These are phyloP conservation scores for Campylorhamphus procurvoides DNA, from an alignment of 2,113 vertebrate species.

Conservation along the genomic window DNA sequence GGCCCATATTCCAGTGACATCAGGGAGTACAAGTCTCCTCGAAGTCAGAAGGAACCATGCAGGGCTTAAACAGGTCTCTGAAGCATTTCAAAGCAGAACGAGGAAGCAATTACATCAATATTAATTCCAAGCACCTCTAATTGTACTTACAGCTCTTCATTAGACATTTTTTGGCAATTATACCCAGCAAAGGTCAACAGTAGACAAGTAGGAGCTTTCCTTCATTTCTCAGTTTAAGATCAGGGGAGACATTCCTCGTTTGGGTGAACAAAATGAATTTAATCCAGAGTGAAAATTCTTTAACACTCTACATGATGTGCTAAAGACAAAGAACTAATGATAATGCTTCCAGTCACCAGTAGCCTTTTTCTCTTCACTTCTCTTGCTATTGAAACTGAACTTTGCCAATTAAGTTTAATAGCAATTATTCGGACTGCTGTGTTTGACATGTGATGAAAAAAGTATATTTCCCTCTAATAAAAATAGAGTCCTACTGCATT, in stretches of 20 bases:
- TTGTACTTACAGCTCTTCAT: neutral
- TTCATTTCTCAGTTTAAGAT: neutral
- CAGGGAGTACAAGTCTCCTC: neutral
- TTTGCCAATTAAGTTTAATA: slow-evolving; percentile 27
- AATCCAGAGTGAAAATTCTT: neutral
- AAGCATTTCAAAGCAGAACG: neutral
- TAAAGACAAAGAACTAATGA: neutral
- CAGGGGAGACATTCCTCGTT: neutral
- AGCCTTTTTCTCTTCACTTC: neutral
- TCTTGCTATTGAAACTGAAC: neutral
- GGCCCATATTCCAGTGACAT: fast-evolving
- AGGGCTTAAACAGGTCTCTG: neutral
- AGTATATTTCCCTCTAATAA: slow-evolving; percentile 53
- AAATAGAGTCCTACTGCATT: slow-evolving; percentile 61
- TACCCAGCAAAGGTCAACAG: neutral
- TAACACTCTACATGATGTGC: neutral
- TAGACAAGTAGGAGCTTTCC: neutral
- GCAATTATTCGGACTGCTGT: slow-evolving; percentile 11
- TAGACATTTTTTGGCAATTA: neutral
- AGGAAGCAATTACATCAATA: neutral
- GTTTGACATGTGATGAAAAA: slow-evolving; percentile 2
- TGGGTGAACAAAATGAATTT: neutral
- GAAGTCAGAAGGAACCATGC: neutral
- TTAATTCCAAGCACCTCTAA: neutral
- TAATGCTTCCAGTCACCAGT: neutral